Base-by-base conservation (phyloP, 2,113 vertebrate species). In the Entomyzon cyanotis region DNA sequence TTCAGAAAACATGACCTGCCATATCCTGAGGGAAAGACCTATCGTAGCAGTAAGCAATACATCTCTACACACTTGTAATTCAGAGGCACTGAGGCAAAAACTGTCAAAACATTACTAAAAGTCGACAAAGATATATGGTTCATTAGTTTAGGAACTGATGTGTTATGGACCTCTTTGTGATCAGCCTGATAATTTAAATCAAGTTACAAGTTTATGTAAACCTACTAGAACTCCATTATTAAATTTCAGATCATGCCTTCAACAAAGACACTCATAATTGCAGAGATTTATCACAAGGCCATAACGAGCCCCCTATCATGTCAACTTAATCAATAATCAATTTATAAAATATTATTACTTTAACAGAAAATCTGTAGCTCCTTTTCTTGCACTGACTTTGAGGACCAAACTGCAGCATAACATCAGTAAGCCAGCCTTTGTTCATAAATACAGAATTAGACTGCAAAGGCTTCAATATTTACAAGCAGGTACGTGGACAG, bases 81-180 rank as follows among this genome's bases (percentile, higher is more conserved):
- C 95, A 96, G 94, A 97, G 49, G 87, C 92, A 97, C 84, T 89
- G 94, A 97, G 95, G 96, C 96, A 98, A 97, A 97, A 97, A 94
- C 92, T 97, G 96, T 98, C 97, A 98, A 97, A 98, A 98, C 92
- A 93, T 94, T 97, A 86, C 96, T 62, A 52, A 96, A 96, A 97
- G 94, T 84, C 69, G 87, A 97, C 96, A 97, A 95, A 83, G 84
- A 97, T 94, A 62, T 83, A 95, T 95, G 94, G 90, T 97, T 98
- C 97, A 97, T 98, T 98, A 98, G 93, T 90, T 93, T 93, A 89
- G 77, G 93, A 97, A 97, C 67, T 82, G 96, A 97, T 96, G 95
- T 86, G n/a, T 90, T 97, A 93, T 95, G 92, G 95, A 95, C 90
- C 81, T 95, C 83, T 93, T 85, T 95, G 94, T 93, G 94, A 98